phyloP scores from a whole-genome alignment of 2,888 invertebrate genomes.

The Colletes collaris region DNA sequence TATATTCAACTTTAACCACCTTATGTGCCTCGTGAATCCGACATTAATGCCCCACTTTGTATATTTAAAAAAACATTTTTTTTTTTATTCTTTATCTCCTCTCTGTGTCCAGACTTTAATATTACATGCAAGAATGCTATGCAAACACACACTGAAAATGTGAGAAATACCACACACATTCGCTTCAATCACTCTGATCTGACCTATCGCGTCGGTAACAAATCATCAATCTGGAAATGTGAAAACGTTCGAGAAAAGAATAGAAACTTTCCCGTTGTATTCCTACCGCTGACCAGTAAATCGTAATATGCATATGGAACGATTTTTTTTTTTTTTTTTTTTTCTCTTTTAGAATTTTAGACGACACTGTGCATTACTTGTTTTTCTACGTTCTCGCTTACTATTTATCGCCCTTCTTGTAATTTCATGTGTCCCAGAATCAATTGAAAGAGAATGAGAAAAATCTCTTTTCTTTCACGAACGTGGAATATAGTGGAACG shows the following conservation, averaged over 20 bases:
- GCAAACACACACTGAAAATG: constrained; percentile 47
- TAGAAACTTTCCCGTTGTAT: neutral
- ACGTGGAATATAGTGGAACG: neutral
- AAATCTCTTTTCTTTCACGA: neutral
- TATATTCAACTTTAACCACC: constrained; percentile 18
- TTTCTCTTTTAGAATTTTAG: neutral
- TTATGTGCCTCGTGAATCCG: constrained; percentile 37
- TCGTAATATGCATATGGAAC: neutral
- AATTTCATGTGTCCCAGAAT: constrained; percentile 49
- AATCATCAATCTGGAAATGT: neutral
- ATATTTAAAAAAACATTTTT: neutral
- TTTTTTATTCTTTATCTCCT: constrained; percentile 69
- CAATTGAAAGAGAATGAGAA: constrained; percentile 20
- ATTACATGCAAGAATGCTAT: constrained; percentile 76
- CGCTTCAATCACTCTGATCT: constrained; percentile 19
- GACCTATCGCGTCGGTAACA: neutral
- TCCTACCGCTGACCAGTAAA: neutral
- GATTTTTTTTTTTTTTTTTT: neutral
- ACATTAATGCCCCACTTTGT: neutral
- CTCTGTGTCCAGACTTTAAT: constrained; percentile 79
- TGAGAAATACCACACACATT: constrained; percentile 22
- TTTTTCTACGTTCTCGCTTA: neutral
- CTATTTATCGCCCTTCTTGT: neutral
- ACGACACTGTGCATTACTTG: neutral
- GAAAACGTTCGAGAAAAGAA: neutral